phyloP scores from a whole-genome alignment of 2,113 vertebrate species.

The Marmota monax region DNA sequence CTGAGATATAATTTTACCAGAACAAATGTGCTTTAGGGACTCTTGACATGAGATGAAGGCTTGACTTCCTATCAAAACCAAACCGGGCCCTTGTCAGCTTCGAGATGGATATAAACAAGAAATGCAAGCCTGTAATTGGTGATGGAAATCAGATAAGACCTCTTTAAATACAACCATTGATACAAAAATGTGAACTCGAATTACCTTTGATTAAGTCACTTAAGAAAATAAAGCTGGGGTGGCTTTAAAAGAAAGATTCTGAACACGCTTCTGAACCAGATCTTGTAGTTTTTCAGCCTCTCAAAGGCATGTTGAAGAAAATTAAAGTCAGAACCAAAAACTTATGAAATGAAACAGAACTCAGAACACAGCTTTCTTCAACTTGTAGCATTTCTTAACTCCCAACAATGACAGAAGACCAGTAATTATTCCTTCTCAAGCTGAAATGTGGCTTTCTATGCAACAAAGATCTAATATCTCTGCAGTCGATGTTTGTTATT shows the following conservation, averaged over 20 bases:
- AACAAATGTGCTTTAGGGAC: conserved; percentile 88
- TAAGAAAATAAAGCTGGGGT: conserved; percentile 88
- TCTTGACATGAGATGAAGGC: conserved; percentile 85
- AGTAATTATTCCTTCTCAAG: neutral
- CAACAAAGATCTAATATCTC: neutral
- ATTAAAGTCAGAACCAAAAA: conserved; percentile 79
- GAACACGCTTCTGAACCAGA: conserved; percentile 67
- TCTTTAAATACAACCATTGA: conserved; percentile 91
- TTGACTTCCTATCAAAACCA: conserved; percentile 89
- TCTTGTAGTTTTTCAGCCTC: conserved; percentile 71
- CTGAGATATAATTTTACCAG: conserved; percentile 89
- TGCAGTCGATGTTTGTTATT: neutral
- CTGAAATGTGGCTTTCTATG: accelerated
- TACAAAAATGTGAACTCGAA: conserved; percentile 89
- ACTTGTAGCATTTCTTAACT: neutral
- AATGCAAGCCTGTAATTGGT: conserved; percentile 90
- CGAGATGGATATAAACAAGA: conserved; percentile 91
- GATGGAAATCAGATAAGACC: conserved; percentile 92
- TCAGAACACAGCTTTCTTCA: neutral
- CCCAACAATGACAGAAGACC: neutral
- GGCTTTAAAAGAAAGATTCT: conserved; percentile 82
- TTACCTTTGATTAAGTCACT: conserved; percentile 91
- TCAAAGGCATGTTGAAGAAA: conserved; percentile 74
- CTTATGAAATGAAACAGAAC: conserved; percentile 70
- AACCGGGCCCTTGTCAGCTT: conserved; percentile 88